These are phyloP conservation scores for Chloroclystis v-ata DNA, from an alignment of 2,888 invertebrate genomes.

Conservation along the genomic window DNA sequence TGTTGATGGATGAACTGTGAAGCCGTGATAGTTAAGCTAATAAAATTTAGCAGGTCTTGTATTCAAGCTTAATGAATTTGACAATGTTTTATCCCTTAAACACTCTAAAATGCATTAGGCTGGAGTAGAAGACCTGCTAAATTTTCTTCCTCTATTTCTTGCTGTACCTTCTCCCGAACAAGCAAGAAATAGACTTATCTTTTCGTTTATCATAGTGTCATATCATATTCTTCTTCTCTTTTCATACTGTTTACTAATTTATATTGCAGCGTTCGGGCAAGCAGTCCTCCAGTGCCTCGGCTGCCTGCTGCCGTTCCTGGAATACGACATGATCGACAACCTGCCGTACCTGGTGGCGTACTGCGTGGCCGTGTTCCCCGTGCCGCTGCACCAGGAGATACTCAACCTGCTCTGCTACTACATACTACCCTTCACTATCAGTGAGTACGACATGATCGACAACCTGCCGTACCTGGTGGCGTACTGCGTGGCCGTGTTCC, in stretches of 20 bases:
- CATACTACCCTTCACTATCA: slow-evolving; percentile 96
- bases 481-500: slow-evolving; percentile 95
- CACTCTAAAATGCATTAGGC: no score
- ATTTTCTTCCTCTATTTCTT: no score
- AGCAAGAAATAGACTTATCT: no score
- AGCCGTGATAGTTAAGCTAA: no score
- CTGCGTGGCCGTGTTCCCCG: slow-evolving; percentile 94
- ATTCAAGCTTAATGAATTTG: no score
- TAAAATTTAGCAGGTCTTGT: no score
- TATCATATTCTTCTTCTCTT: not conserved
- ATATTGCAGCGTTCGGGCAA: slow-evolving; percentile 91
- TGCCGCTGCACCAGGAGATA: slow-evolving; percentile 94
- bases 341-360: slow-evolving; percentile 96
- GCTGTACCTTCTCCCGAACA: no score
- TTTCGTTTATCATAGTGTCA: not conserved
- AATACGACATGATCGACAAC: slow-evolving; percentile 96
- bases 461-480: slow-evolving; percentile 96
- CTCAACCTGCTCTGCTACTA: slow-evolving; percentile 96
- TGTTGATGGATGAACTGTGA: no score
- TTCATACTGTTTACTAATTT: not conserved
- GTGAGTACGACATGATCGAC: slow-evolving; percentile 96
- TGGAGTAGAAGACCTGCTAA: no score
- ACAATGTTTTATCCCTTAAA: no score
- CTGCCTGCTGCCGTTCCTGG: slow-evolving; percentile 96
- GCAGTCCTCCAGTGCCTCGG: slow-evolving; percentile 95